These are phyloP conservation scores for Nanorana parkeri DNA, from an alignment of 2,113 vertebrate species.

Conservation along the genomic window DNA sequence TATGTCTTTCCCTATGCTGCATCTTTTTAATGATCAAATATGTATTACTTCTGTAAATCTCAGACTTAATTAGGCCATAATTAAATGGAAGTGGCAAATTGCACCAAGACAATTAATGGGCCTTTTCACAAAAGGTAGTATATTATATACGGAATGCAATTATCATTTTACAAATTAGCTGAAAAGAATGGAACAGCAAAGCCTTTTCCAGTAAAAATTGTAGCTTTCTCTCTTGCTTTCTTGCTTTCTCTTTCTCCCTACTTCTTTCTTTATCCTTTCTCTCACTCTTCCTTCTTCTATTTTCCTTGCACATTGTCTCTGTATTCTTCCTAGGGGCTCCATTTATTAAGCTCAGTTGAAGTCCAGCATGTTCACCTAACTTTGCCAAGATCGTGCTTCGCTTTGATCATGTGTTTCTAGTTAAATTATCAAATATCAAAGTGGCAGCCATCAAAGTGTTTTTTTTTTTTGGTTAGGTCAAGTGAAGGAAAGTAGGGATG, in stretches of 20 bases:
- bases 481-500: too few species aligned
- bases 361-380: too few species aligned
- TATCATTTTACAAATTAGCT: neutral
- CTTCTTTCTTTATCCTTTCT: neutral
- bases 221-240: neutral
- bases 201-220: neutral
- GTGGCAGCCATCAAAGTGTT: too few species aligned
- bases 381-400: too few species aligned
- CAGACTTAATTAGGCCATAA: neutral
- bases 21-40: neutral
- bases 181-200: neutral
- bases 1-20: neutral
- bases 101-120: neutral
- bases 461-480: too few species aligned
- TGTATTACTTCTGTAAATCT: neutral
- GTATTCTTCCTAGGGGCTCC: neutral
- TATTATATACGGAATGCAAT: accelerated
- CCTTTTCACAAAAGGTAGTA: neutral
- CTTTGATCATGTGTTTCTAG: too few species aligned
- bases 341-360: neutral
- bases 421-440: too few species aligned
- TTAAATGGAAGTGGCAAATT: neutral
- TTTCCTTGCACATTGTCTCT: too few species aligned
- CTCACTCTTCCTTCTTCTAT: too few species aligned
- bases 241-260: neutral